Conservation (phyloP, 2,888 invertebrate species). For the Drosophila maculinotata region DNA sequence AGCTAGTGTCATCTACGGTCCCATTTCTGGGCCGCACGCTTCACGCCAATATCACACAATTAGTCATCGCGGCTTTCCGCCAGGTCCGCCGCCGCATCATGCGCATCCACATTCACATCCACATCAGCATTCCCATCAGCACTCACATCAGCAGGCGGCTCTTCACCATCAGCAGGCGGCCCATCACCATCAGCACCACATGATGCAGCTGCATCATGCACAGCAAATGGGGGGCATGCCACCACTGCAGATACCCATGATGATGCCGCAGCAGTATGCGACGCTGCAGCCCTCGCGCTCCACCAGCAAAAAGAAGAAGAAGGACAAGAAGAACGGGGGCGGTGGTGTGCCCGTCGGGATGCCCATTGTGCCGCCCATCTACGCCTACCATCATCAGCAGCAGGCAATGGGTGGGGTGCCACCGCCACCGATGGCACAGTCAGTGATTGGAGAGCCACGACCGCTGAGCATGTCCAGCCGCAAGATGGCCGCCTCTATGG, state of each 20-base stretch:
- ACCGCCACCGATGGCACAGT: conserved; percentile 86
- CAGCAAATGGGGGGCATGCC: conserved; percentile 82
- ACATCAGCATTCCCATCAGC: conserved; percentile 57
- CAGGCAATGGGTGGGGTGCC: conserved; percentile 72
- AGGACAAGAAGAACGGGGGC: conserved; percentile 83
- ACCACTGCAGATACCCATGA: conserved; percentile 85
- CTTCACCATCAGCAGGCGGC: conserved; percentile 76
- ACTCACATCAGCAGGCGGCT: conserved; percentile 62
- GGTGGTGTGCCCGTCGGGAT: conserved; percentile 84
- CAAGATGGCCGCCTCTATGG: conserved; percentile 89
- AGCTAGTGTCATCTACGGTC: conserved; percentile 85
- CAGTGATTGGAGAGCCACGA: conserved; percentile 87
- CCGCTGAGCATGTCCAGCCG: conserved; percentile 86
- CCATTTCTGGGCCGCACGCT: conserved; percentile 82
- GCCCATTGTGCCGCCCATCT: conserved; percentile 86
- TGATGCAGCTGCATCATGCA: conserved; percentile 58
- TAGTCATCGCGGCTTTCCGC: conserved; percentile 85
- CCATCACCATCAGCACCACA: conserved; percentile 70
- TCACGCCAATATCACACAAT: conserved; percentile 86
- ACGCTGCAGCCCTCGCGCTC: conserved; percentile 88
- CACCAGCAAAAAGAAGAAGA: conserved; percentile 86
- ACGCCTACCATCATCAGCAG: conserved; percentile 84
- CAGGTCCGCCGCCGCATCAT: conserved; percentile 79
- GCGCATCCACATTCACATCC: conserved; percentile 63
- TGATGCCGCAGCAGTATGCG: conserved; percentile 87